These are phyloP conservation scores for Chironomus tentans DNA, from an alignment of 2,888 invertebrate genomes.

Conservation along the genomic window DNA sequence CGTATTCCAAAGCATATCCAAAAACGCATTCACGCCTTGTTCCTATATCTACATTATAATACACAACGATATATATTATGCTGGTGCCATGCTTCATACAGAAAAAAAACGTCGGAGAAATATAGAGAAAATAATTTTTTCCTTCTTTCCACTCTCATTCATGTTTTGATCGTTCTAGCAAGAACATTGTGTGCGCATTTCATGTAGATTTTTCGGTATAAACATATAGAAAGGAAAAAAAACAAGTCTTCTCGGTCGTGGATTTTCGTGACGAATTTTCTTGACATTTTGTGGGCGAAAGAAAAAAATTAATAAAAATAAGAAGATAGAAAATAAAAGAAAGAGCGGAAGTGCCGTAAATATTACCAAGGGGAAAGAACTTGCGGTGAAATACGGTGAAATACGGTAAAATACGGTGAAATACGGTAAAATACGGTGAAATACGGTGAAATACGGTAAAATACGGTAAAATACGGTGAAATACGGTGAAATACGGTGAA, in stretches of 20 bases:
- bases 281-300: not conserved
- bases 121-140: not conserved
- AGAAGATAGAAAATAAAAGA: not conserved
- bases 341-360: constrained; percentile 4
- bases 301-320: not conserved
- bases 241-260: not conserved
- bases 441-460: too few relatives aligned
- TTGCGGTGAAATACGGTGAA: too few relatives aligned
- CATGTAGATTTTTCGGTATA: not conserved
- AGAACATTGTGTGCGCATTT: constrained; percentile 4
- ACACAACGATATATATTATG: not conserved
- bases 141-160: constrained; percentile 15
- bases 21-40: not conserved
- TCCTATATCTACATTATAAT: not conserved
- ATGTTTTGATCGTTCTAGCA: not conserved
- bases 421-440: too few relatives aligned
- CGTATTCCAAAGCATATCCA: not conserved
- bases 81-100: not conserved
- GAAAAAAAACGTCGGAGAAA: not conserved
- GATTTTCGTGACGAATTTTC: not conserved
- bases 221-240: not conserved
- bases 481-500: too few relatives aligned
- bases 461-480: too few relatives aligned
- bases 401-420: too few relatives aligned
- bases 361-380: too few relatives aligned